Evolutionary conservation across 35 echinoderm and acorn worm species (phyloP).

Genomic region (Apostichopus japonicus): DNA sequence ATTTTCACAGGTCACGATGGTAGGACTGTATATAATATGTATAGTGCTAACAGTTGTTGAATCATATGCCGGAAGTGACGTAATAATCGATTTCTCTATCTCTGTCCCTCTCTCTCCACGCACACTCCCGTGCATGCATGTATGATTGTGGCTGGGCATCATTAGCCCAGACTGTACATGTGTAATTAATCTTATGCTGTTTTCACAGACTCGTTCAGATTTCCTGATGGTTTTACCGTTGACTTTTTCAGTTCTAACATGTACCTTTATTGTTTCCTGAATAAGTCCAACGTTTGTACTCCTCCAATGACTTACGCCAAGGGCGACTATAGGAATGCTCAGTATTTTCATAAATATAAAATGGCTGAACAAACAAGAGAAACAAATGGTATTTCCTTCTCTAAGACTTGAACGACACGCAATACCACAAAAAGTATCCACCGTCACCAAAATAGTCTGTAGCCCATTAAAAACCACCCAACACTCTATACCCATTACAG

Average conservation of each 20-base stretch:
- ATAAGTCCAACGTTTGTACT: not conserved
- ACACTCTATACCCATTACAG: too few relatives aligned
- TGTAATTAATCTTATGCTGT: conserved; percentile 44
- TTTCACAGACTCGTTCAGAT: conserved; percentile 35
- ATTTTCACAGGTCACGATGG: too few relatives aligned
- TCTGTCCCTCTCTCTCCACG: not conserved
- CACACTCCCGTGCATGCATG: not conserved
- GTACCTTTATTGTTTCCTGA: conserved; percentile 37
- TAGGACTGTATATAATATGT: too few relatives aligned
- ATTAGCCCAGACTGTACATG: conserved; percentile 34
- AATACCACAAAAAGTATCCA: not conserved
- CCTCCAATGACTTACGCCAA: not conserved
- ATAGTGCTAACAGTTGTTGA: not conserved
- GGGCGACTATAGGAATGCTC: not conserved
- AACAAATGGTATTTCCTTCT: not conserved
- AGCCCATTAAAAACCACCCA: too few relatives aligned
- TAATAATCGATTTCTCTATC: not conserved
- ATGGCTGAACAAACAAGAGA: conserved; percentile 37
- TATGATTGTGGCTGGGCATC: not conserved
- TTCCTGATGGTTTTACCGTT: conserved; percentile 38
- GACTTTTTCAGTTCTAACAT: not conserved
- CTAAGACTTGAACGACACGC: not conserved
- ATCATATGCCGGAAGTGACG: not conserved
- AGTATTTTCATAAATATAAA: conserved; percentile 17
- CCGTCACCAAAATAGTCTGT: too few relatives aligned